Conservation (phyloP, 2,797 vertebrate species). For the Gambelia wislizenii region DNA sequence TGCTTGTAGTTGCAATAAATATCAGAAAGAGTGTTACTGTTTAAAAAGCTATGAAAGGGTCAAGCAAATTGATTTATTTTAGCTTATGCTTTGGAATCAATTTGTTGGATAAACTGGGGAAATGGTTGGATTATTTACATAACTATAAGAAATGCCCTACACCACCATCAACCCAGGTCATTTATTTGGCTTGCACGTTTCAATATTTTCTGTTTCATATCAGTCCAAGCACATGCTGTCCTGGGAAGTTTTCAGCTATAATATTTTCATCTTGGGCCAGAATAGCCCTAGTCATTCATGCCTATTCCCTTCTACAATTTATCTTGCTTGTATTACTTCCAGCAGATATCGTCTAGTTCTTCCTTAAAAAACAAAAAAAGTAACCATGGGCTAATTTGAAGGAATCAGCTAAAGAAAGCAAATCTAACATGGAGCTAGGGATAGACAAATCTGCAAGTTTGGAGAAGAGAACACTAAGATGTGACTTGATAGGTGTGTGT, state of each 20-base stretch:
- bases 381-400: constrained; percentile 51
- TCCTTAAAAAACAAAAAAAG: no score
- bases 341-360: no score
- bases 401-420: constrained; percentile 49
- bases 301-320: constrained; percentile 71
- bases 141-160: constrained; percentile 73
- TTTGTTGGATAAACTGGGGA: constrained; percentile 64
- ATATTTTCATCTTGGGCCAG: constrained; percentile 79
- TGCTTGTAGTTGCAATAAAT: constrained; percentile 8
- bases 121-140: constrained; percentile 74
- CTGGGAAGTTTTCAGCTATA: constrained; percentile 79
- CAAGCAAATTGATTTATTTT: constrained; percentile 52
- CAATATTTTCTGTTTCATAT: constrained; percentile 78
- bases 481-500: no score
- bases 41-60: not conserved
- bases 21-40: constrained; percentile 31
- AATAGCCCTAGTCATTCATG: constrained; percentile 65
- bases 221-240: constrained; percentile 84
- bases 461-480: no score
- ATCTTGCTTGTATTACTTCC: constrained; percentile 62
- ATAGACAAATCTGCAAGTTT: not conserved
- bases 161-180: constrained; percentile 73
- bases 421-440: constrained; percentile 57
- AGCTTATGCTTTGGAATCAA: constrained; percentile 48
- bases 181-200: constrained; percentile 76